phyloP scores from a whole-genome alignment of 30 jellyfish, hydroid and myxozoan species.

The Rhopilema esculentum region DNA sequence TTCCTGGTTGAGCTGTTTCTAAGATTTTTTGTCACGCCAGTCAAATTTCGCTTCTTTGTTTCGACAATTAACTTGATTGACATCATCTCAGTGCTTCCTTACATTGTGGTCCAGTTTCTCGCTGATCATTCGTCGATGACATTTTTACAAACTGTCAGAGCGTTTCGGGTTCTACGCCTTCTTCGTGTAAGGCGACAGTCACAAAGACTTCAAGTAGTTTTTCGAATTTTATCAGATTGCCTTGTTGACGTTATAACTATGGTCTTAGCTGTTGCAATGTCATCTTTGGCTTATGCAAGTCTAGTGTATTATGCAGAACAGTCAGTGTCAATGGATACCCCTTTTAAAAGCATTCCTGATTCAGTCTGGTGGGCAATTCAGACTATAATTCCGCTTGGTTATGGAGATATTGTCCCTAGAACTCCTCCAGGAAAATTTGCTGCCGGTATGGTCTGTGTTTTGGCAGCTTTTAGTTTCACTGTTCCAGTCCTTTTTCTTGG shows the following conservation, averaged over 20 bases:
- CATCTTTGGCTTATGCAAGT: slow-evolving; percentile 62
- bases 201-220: slow-evolving; percentile 57
- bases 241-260: slow-evolving; percentile 63
- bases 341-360: slow-evolving; percentile 70
- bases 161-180: slow-evolving; percentile 72
- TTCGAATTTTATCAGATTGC: slow-evolving; percentile 66
- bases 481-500: slow-evolving; percentile 82
- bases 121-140: slow-evolving; percentile 22
- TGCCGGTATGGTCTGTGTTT: slow-evolving; percentile 71
- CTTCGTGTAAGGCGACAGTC: slow-evolving; percentile 77
- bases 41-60: slow-evolving; percentile 35
- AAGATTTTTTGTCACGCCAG: slow-evolving; percentile 53
- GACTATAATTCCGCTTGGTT: slow-evolving; percentile 80
- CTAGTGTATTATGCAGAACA: slow-evolving; percentile 68
- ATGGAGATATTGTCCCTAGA: slow-evolving; percentile 83
- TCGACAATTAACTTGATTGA: slow-evolving; percentile 70
- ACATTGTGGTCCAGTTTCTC: slow-evolving; percentile 20
- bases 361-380: slow-evolving; percentile 90
- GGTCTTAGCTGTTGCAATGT: slow-evolving; percentile 58
- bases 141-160: slow-evolving; percentile 42
- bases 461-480: slow-evolving; percentile 82
- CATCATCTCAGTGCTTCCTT: slow-evolving; percentile 60
- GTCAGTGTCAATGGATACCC: slow-evolving; percentile 48
- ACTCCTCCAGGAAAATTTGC: slow-evolving; percentile 71
- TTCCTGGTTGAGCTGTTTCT: slow-evolving; percentile 58